Evolutionary conservation across 2,113 vertebrate species (phyloP), one percentile per base, ranked within the genome.

Genomic region (Atlantisia rogersi): DNA sequence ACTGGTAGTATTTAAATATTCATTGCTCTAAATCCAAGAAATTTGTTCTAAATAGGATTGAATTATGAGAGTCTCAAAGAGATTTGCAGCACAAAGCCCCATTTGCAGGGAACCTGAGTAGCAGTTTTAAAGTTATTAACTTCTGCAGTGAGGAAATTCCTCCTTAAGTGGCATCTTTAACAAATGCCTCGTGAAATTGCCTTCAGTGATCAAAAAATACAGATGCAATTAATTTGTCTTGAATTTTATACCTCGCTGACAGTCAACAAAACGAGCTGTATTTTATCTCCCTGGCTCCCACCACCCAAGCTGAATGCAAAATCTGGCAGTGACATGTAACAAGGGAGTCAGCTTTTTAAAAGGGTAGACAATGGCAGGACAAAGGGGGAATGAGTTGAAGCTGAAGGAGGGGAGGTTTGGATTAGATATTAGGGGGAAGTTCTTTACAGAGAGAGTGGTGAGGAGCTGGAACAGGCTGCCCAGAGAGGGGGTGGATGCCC

Each of bases 1-100:
- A 81, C 70, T 24, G 75, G 71, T 91, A 59, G 75, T 28, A 83
- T 96, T 95, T 95, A 95, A 97, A 95, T 94, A 96, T 90, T 95
- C 81, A 87, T 87, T 92, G 55, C 92, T 91, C 63, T 92, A 95
- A 94, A 87, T 59, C 95, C 95, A 82, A 91, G 90, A 81, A 94
- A 95, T 64, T 95, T 96, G 74, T 97, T 84, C 87, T 93, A 95
- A 96, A 94, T 94, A 96, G 94, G 94, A 96, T 94, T 94, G 94
- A 95, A 69, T 95, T 94, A 90, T 70, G 77, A 93, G 83, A 92
- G 83, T 46, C 73, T 93, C 86, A 52, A 75, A 93, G 95, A 92
- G 95, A 88, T 95, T 96, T 96, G 53, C 88, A 93, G 83, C 77
- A 62, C 81, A 95, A 96, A 97, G 80, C 69, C 39, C 81, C 60